Conservation (phyloP, 2,113 vertebrate genomes). For the Tachycineta bicolor region DNA sequence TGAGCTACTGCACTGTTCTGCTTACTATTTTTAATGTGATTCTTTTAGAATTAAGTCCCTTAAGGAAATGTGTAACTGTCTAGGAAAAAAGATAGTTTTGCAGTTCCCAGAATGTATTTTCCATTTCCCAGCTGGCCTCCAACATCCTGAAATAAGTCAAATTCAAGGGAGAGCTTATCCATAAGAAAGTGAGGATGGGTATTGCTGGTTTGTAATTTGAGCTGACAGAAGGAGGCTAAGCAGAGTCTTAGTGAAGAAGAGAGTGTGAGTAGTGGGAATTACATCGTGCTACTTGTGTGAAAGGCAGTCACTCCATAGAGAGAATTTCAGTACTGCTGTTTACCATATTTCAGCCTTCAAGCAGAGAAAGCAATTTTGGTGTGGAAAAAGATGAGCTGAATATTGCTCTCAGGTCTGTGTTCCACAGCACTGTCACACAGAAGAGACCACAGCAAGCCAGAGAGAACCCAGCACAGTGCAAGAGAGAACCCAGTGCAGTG, state of each 20-base stretch:
- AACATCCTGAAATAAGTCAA: background rate
- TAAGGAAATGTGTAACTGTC: background rate
- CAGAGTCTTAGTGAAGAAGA: background rate
- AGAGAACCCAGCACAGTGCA: background rate
- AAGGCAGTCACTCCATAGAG: background rate
- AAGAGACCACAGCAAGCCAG: background rate
- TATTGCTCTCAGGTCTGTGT: background rate
- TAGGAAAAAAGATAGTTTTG: background rate
- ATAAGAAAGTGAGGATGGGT: background rate
- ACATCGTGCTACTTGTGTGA: background rate
- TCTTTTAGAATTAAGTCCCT: background rate
- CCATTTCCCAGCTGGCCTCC: background rate
- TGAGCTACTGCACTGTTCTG: background rate
- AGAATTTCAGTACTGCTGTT: background rate
- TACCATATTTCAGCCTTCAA: background rate
- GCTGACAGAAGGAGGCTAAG: conserved; percentile 10
- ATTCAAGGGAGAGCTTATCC: background rate
- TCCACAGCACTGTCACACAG: background rate
- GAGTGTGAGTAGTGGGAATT: background rate
- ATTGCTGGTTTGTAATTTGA: background rate
- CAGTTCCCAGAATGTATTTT: background rate
- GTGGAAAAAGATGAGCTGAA: background rate
- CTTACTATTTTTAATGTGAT: background rate
- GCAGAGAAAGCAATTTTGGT: background rate
- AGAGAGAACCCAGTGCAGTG: no score